These are phyloP conservation scores for Cryptoblepharus egeriae DNA, from an alignment of 2,797 vertebrate species.

Conservation along the genomic window DNA sequence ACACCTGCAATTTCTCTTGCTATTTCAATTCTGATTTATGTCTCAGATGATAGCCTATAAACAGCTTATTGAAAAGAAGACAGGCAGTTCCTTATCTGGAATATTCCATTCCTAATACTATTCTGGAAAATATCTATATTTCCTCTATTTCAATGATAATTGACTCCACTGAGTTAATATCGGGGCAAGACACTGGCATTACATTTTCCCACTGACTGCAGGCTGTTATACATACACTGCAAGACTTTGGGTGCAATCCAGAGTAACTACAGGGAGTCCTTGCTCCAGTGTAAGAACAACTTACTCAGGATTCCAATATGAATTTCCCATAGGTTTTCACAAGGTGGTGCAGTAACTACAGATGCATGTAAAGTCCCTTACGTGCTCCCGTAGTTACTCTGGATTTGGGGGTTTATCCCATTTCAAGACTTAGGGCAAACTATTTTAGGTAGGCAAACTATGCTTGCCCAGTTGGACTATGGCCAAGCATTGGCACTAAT, in stretches of 20 bases:
- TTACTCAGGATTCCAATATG: no score
- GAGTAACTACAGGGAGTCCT: no score
- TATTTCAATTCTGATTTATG: background rate
- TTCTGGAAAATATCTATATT: background rate
- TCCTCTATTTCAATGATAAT: slow-evolving; percentile 45
- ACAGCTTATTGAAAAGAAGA: background rate
- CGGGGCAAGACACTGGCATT: background rate
- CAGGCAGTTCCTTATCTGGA: background rate
- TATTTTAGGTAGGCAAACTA: slow-evolving; percentile 54
- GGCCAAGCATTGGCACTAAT: slow-evolving; percentile 55
- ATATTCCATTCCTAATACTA: slow-evolving; percentile 9
- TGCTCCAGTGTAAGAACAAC: no score
- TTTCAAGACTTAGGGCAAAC: slow-evolving; percentile 45
- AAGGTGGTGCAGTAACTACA: no score
- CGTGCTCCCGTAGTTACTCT: no score
- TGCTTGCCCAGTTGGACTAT: slow-evolving; percentile 56
- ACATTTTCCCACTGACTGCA: slow-evolving; percentile 29
- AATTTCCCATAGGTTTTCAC: no score
- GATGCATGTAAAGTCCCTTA: slow-evolving; percentile 36
- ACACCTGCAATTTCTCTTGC: background rate
- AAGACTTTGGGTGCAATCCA: no score
- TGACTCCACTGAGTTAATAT: slow-evolving; percentile 1
- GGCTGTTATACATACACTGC: slow-evolving; percentile 43
- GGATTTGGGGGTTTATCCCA: no score
- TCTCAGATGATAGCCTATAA: background rate